Base-by-base conservation (phyloP, 2,797 vertebrate genomes). In the Carduelis carduelis region DNA sequence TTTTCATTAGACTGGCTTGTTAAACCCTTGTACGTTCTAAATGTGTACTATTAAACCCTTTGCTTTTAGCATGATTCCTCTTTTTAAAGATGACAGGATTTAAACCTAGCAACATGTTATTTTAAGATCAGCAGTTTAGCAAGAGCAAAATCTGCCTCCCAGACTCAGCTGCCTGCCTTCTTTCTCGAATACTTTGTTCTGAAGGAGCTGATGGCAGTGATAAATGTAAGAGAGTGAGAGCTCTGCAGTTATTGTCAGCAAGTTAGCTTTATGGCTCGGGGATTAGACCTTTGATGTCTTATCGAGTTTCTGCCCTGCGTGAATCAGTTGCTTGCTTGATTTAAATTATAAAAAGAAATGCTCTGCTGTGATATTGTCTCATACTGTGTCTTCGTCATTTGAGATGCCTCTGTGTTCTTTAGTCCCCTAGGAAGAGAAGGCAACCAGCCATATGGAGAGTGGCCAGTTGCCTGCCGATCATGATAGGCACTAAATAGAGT, bases 211-310 rank as follows among this genome's bases (percentile, higher is more conserved):
- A 85, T 86, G 92, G 95, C 89, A 88, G 87, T 93, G 93, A 95
- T 95, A 93, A 94, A 96, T 97, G 76, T 92, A 92, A 91, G 93
- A 90, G 80, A 91, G 75, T 83, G 87, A 71, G 76, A 89, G 59
- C 87, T 89, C 84, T 69, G 82, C 72, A 88, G 84, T 96, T 92
- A 89, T 88, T 95, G 95, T 96, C 95, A 89, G 82, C 89, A 91
- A 96, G 87, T 96, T 88, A 76, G 89, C 89, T 89, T 94, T 94
- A 96, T 93, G 87, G 57, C 43, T 83, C 57, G 57, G 53, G 76
- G 76, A 91, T 96, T 90, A 94, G 84, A 91, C 84, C 92, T 96
- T 96, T 96, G 95, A 97, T 94, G 92, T 93, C 90, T 94, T 96
- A 94, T 94, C 53, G 0, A 89, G 82, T 96, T 96, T 97, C 95